A percentile compares a stretch with the other conserved stretches of the same genome.
Conservation (phyloP, 2,888 invertebrate genomes). For the Melanostoma mellinum region DNA sequence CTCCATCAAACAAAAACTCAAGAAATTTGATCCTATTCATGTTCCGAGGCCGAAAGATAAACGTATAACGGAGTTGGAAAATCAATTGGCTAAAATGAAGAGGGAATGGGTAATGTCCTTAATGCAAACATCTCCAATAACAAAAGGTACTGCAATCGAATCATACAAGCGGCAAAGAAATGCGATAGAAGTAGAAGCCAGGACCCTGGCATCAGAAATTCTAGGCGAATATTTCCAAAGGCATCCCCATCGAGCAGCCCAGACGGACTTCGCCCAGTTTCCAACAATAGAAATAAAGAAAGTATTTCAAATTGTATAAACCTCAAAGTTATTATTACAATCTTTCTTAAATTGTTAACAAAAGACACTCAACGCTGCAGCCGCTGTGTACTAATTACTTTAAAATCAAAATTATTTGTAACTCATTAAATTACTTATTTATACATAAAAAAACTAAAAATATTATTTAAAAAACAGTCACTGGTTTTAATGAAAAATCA, state of each 20-base stretch:
- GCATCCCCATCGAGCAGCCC: conserved; percentile 80
- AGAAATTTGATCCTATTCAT: conserved; percentile 83
- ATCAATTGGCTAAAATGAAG: conserved; percentile 83
- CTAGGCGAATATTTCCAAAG: conserved; percentile 81
- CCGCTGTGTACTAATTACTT: conserved; percentile 16
- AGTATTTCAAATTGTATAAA: conserved; percentile 77
- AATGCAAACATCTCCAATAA: conserved; percentile 76
- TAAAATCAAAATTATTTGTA: conserved; percentile 53
- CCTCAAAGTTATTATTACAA: conserved; percentile 10
- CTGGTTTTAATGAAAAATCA: conserved; percentile 2
- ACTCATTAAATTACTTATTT: conserved; percentile 54
- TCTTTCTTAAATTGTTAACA: conserved; percentile 26
- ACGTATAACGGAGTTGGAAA: conserved; percentile 83
- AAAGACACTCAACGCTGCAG: conserved; percentile 23
- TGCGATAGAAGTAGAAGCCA: conserved; percentile 78
- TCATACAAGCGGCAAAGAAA: conserved; percentile 73
- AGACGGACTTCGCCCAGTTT: conserved; percentile 80
- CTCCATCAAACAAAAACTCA: conserved; percentile 83
- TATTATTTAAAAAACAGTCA: conserved; percentile 28
- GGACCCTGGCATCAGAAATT: conserved; percentile 80
- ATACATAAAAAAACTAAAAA: conserved; percentile 37
- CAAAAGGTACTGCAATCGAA: conserved; percentile 54
- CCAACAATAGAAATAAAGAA: conserved; percentile 81
- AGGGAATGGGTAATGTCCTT: conserved; percentile 82
- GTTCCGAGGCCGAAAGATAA: conserved; percentile 83